These are phyloP conservation scores for Tachycineta bicolor DNA, from an alignment of 2,113 vertebrate genomes.

Conservation along the genomic window DNA sequence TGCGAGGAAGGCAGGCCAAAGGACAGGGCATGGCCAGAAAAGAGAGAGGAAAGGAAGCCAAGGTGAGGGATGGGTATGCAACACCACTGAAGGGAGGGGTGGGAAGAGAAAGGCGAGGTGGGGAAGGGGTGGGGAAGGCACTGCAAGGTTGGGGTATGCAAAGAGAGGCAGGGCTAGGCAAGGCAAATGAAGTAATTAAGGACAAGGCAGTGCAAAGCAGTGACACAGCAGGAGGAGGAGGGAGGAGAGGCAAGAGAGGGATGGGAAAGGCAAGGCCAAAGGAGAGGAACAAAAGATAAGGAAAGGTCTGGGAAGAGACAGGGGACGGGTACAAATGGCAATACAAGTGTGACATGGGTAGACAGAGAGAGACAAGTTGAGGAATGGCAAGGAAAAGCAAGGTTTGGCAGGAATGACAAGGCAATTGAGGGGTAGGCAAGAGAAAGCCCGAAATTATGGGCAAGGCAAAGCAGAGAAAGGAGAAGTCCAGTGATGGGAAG, in stretches of 20 bases:
- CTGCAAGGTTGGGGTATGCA: neutral
- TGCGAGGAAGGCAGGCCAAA: neutral
- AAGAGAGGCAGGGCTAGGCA: neutral
- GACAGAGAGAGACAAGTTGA: neutral
- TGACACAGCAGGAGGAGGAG: neutral
- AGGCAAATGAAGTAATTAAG: neutral
- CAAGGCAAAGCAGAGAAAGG: neutral
- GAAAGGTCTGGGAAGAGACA: neutral
- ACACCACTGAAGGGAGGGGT: neutral
- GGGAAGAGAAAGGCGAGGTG: neutral
- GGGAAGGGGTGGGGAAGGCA: neutral
- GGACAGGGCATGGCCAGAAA: neutral
- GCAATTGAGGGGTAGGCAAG: neutral
- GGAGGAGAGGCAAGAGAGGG: neutral
- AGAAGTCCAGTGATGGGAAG: neutral
- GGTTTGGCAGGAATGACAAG: neutral
- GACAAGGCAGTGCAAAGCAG: neutral
- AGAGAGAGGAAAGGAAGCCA: neutral
- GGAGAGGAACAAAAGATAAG: neutral
- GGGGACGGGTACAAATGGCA: neutral
- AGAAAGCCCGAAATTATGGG: neutral
- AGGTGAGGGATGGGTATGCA: neutral
- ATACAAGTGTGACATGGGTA: neutral
- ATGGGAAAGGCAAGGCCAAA: neutral
- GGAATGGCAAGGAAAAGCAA: neutral